Percentiles rank a stretch among this genome's conserved stretches.
phyloP scores from a whole-genome alignment of 2,797 vertebrate genomes.

The Serranus cabrilla region DNA sequence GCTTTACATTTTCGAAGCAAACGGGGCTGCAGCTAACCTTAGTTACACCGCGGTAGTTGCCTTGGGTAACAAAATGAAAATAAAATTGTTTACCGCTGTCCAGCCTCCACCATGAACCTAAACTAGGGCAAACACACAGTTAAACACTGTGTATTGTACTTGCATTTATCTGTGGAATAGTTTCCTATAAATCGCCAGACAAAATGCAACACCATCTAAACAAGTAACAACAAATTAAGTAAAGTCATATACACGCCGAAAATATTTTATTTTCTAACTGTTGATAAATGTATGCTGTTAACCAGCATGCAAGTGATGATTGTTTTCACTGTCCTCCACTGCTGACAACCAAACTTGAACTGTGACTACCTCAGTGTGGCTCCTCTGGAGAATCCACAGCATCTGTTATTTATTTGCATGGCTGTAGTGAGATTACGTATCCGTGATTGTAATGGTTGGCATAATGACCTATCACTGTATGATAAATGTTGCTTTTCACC shows the following conservation, averaged over 20 bases:
- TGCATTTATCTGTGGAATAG: background rate
- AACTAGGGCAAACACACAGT: too few species aligned
- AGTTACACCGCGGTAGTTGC: conserved; percentile 9
- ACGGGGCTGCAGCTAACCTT: conserved; percentile 23
- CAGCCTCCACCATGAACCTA: fast-evolving
- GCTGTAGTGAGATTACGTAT: conserved; percentile 54
- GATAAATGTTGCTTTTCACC: conserved; percentile 53
- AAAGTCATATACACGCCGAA: too few species aligned
- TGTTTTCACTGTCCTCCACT: conserved; percentile 24
- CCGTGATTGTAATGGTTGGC: conserved; percentile 50
- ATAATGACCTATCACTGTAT: conserved; percentile 46
- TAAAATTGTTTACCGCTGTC: background rate
- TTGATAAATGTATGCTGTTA: background rate
- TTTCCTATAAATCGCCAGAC: conserved; percentile 1
- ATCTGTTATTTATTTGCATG: conserved; percentile 67
- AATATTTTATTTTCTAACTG: background rate
- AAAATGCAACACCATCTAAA: background rate
- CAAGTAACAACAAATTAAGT: background rate
- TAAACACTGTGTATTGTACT: background rate
- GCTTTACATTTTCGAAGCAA: conserved; percentile 31
- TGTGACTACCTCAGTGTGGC: conserved; percentile 22
- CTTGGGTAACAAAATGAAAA: background rate
- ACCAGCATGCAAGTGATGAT: conserved; percentile 9
- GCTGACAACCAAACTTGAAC: conserved; percentile 53
- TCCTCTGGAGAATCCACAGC: conserved; percentile 45